These are phyloP conservation scores for Mico argentatus DNA, from an alignment of 2,797 vertebrate genomes.

Conservation along the genomic window DNA sequence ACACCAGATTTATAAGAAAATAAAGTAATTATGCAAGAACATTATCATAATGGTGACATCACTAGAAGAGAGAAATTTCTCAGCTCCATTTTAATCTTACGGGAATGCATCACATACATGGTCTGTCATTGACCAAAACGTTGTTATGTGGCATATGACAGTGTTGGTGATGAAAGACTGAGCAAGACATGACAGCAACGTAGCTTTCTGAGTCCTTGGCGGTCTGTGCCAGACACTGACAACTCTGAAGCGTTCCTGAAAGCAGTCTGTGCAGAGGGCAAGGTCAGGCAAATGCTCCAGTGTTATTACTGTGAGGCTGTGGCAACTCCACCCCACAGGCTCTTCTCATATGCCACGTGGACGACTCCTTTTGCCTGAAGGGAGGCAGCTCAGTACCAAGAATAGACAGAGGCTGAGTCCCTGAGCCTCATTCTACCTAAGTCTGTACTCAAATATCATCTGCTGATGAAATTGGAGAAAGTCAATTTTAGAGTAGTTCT, in stretches of 20 bases:
- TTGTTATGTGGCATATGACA: not conserved
- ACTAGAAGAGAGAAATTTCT: not conserved
- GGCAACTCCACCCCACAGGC: not conserved
- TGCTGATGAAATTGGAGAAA: not conserved
- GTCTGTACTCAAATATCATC: not conserved
- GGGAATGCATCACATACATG: not conserved
- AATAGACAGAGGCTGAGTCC: not conserved
- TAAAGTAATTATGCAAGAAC: not conserved
- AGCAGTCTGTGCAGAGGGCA: not conserved
- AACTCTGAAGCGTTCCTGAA: not conserved
- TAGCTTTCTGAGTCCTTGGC: not conserved
- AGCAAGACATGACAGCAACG: not conserved
- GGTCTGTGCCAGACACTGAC: not conserved
- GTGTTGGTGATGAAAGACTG: not conserved
- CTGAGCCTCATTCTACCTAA: not conserved
- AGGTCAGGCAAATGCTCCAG: not conserved
- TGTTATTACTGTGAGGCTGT: not conserved
- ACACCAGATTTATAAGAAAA: not conserved
- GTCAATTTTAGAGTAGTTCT: constrained; percentile 7
- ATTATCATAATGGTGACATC: not conserved
- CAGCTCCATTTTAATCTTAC: not conserved
- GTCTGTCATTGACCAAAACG: not conserved
- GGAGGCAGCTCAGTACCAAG: not conserved
- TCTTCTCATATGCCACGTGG: not conserved
- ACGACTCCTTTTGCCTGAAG: not conserved